phyloP scores from a whole-genome alignment of 2,113 vertebrate species.

The Murina feae region DNA sequence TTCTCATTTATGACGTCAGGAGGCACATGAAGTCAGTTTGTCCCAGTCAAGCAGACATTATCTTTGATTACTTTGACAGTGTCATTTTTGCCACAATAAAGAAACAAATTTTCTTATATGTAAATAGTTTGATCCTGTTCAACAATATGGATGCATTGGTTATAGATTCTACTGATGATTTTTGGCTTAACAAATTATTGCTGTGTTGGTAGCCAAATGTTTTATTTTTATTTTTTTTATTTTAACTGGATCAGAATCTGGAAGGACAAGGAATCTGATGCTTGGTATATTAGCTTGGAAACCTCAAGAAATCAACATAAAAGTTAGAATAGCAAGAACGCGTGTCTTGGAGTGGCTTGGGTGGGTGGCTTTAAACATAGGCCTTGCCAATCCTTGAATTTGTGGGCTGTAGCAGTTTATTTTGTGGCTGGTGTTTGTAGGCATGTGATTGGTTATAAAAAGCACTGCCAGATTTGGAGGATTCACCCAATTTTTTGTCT shows the following conservation, averaged over 20 bases:
- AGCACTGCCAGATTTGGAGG: not conserved
- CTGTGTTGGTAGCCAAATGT: not conserved
- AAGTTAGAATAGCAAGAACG: not conserved
- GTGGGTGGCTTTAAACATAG: not conserved
- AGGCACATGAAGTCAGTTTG: not conserved
- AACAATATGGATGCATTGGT: not conserved
- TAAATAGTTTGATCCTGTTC: not conserved
- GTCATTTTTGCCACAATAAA: not conserved
- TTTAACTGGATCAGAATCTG: constrained; percentile 12
- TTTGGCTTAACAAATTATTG: not conserved
- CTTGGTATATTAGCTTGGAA: not conserved
- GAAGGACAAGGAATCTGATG: not conserved
- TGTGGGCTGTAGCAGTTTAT: not conserved
- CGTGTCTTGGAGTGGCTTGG: not conserved
- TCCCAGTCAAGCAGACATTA: not conserved
- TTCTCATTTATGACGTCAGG: not conserved
- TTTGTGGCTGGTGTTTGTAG: not conserved
- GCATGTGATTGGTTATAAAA: not conserved
- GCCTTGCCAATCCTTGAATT: not conserved
- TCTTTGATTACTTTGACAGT: not conserved
- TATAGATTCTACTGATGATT: not conserved
- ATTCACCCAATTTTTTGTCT: not conserved
- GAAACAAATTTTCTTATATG: not conserved
- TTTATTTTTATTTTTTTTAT: not conserved
- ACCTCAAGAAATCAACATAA: not conserved